These are phyloP conservation scores for Ranitomeya variabilis DNA, from an alignment of 2,113 vertebrate species.

Conservation along the genomic window DNA sequence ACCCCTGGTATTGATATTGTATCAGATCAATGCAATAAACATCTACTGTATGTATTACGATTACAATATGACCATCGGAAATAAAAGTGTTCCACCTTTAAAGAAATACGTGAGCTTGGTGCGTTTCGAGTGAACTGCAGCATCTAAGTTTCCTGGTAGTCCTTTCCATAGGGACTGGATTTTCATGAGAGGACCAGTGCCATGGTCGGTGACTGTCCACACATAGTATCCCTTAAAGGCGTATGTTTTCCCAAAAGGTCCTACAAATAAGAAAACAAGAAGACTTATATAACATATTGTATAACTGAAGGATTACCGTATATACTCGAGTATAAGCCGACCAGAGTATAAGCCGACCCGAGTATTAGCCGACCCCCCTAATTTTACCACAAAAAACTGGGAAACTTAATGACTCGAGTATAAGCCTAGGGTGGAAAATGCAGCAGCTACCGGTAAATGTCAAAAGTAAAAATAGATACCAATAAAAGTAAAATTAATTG, in stretches of 20 bases:
- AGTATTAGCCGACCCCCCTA: too few species aligned
- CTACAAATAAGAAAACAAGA: slow-evolving; percentile 64
- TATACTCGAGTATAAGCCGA: too few species aligned
- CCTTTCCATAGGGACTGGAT: slow-evolving; percentile 78
- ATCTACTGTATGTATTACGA: background rate
- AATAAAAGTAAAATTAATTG: too few species aligned
- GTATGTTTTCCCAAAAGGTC: slow-evolving; percentile 81
- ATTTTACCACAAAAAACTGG: too few species aligned
- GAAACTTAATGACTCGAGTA: too few species aligned
- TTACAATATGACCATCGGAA: background rate
- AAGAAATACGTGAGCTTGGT: slow-evolving; percentile 86
- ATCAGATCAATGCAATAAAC: background rate
- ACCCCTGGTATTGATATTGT: background rate
- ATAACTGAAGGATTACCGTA: background rate
- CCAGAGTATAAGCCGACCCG: too few species aligned
- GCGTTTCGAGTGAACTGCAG: slow-evolving; percentile 81
- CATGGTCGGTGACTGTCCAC: slow-evolving; percentile 84
- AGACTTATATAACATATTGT: background rate
- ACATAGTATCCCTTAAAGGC: slow-evolving; percentile 87
- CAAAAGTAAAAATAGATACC: too few species aligned
- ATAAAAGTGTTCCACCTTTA: slow-evolving; percentile 74
- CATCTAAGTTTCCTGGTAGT: slow-evolving; percentile 81
- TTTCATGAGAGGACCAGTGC: slow-evolving; percentile 74
- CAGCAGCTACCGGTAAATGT: too few species aligned
- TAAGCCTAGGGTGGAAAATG: too few species aligned